A percentile compares a stretch with the other conserved stretches of the same genome.
Conservation (phyloP, 1,140 invertebrate species). For the Platorchestia sp. region DNA sequence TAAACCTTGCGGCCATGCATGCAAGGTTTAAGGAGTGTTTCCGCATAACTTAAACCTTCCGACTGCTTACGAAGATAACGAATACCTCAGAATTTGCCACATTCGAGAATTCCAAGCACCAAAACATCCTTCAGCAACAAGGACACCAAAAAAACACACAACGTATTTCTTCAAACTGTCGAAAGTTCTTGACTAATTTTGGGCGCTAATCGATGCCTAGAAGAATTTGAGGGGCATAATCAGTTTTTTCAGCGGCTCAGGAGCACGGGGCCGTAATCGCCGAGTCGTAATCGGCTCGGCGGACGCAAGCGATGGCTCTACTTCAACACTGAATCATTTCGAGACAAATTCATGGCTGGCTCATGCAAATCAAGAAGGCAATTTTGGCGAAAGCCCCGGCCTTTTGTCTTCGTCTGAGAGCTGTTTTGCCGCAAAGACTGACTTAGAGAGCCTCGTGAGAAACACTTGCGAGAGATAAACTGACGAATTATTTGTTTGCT, state of each 20-base stretch:
- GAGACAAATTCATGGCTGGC: constrained; percentile 48
- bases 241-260: background rate
- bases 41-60: background rate
- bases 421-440: constrained; percentile 41
- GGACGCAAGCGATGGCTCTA: background rate
- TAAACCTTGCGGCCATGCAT: too few species aligned
- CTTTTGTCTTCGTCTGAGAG: constrained; percentile 46
- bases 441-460: constrained; percentile 16
- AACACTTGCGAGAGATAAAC: constrained; percentile 47
- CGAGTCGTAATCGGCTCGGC: constrained; percentile 27
- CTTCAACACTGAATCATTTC: constrained; percentile 42
- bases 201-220: background rate
- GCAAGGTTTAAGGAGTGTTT: too few species aligned
- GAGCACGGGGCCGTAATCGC: background rate
- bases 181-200: background rate
- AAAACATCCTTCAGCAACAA: background rate
- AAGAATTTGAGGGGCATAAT: background rate
- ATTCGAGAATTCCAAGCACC: background rate
- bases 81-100: too few species aligned
- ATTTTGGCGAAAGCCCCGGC: constrained; percentile 23
- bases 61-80: background rate
- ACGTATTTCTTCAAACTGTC: background rate
- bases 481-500: constrained; percentile 22
- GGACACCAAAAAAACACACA: background rate
- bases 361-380: constrained; percentile 54